Evolutionary conservation across 2,113 vertebrate genomes (phyloP), one percentile per base, ranked within the genome.

Genomic region (Sander lucioperca): DNA sequence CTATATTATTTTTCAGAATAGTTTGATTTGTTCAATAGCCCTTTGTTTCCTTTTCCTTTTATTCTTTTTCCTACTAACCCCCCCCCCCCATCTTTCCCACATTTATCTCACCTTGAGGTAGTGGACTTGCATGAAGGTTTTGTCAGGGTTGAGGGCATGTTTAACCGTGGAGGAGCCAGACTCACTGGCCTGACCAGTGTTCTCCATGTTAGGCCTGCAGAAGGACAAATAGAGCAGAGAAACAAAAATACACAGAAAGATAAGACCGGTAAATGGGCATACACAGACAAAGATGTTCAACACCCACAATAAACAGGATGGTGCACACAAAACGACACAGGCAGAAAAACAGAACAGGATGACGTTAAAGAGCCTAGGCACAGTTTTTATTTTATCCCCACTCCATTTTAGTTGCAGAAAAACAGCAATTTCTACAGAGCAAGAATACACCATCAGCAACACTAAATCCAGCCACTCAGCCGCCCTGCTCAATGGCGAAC

Each of bases 81-180:
- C 13, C 5, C 8, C 14, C 4, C 25, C 30, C 21, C 39, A 19
- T 21, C 25, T 66, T 48, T 30, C 33, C 18, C 0, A 58, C 19
- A 66, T 57, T 25, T 61, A 36, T 82, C 93, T 95, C 85, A 98
- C 98, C 96, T 99, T 99, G 85, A 99, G 95, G 87, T 99, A 99
- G 92, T 99, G 98, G 69, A 99, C 96, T 78, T 99, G 98, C 97
- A 99, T 96, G 94, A 99, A 99, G 71, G 83, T 84, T 93, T 99
- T 99, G 87, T 96, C 97, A 25, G 97, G 96, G 90, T 97, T 99
- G 83, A 99, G 97, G 69, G 97, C 98, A 11, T 99, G 95, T 93
- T 97, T 98, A 64, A 99, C 93, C 12, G 95, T 39, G 19, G 96
- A 97, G 21, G 97, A 96, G 82, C 97, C 98, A 3, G 97, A 98